phyloP scores from a whole-genome alignment of 92 coral and sea anemone genomes.

The Galaxea fascicularis region DNA sequence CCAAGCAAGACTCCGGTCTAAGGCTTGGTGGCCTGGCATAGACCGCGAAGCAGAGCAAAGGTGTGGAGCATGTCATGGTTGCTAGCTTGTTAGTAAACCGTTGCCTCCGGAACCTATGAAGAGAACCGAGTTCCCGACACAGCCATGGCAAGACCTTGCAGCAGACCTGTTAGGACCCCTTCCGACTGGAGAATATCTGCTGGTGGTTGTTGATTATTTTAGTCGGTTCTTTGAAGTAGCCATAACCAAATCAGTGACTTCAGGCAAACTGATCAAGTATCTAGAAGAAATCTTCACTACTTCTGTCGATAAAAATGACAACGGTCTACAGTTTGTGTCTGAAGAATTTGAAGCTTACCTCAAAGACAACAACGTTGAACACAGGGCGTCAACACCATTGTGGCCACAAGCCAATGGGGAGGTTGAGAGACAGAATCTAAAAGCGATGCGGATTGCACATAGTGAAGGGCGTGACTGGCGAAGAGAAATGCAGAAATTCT shows the following conservation, averaged over 20 bases:
- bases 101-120: background rate
- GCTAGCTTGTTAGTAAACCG: too few relatives aligned
- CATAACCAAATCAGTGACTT: too few relatives aligned
- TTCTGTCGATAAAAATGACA: background rate
- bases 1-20: background rate
- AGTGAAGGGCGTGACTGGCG: background rate
- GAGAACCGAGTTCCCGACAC: background rate
- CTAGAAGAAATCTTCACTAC: too few relatives aligned
- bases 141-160: conserved; percentile 9
- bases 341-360: conserved; percentile 10
- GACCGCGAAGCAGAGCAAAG: background rate
- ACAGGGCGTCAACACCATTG: conserved; percentile 12
- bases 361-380: background rate
- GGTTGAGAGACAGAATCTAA: background rate
- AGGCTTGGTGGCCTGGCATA: background rate
- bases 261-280: too few relatives aligned
- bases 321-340: too few relatives aligned
- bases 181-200: background rate
- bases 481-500: background rate
- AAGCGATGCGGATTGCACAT: background rate
- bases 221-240: conserved; percentile 2
- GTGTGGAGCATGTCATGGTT: conserved; percentile 1
- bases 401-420: background rate
- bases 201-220: background rate
- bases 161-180: background rate